Evolutionary conservation across 2,113 vertebrate species (phyloP), one percentile per base, ranked within the genome.

Genomic region (Xenopus borealis): DNA sequence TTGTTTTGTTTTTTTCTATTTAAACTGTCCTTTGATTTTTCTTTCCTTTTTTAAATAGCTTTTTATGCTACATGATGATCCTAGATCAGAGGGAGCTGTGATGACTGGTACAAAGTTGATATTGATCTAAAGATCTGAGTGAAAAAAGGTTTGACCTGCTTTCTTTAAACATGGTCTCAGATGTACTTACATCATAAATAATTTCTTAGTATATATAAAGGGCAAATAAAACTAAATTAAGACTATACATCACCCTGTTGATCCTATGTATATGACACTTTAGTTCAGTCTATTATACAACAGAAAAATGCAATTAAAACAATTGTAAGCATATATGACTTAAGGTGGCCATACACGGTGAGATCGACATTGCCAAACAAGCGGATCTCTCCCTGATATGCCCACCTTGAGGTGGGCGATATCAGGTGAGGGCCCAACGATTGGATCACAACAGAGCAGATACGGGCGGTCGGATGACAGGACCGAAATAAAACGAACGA

Each of bases 131-230:
- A 75, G 58, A 30, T 40, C 59, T 72, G 55, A 47, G 30, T 7
- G 7, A 62, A 72, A 67, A 55, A 71, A 66, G 18, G 52, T n/a
- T 19, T 61, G 65, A 68, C 53, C 52, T 45, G 10, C 77, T 77
- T 66, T 75, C 79, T 79, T 63, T 18, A 62, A 13, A 79, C 10
- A 63, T 14, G 69, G 45, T 44, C 75, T 78, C 1, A 18, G 69
- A 23, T 83, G 81, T 72, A 23, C 59, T 71, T 13, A 52, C 59
- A 69, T 68, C 44, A 72, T 65, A 67, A 59, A 69, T 67, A 72
- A 63, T 30, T 13, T 62, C 45, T 66, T 81, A 7, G 70, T 79
- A 1, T 74, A 10, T 76, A 75, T 57, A 0, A 55, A 18, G 75
- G 17, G 55, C 70, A 66, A 3, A 69, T 64, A 20, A 10, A 66